Evolutionary conservation across 2,797 vertebrate species (phyloP), one percentile per base, ranked within the genome.

Genomic region (Tenualosa thibaudeaui): DNA sequence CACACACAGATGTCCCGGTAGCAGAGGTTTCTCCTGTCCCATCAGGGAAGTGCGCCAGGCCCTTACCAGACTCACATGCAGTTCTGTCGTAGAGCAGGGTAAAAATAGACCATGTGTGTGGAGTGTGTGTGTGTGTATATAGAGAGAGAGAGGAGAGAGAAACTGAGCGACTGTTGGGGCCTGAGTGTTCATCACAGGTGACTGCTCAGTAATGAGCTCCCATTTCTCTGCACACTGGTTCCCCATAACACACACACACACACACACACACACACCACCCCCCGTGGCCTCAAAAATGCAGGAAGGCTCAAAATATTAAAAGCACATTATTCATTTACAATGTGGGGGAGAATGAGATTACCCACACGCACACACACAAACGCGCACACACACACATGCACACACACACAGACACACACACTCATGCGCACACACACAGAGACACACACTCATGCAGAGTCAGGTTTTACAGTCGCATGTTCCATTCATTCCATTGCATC

Each of bases 291-390:
- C 68, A 40, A 75, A 75, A 75, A 40, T 75, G 68, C 68, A 75
- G 68, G 31, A 75, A 75, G 15, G 15, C 68, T 75, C 68, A 37
- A 75, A 75, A 75, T 75, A 75, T 75, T 75, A 75, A 75, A 75
- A 37, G 26, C 15, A 31, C 68, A 75, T 75, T 75, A 75, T 43
- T 75, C 68, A 75, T 75, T 75, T 75, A 75, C 40, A 43, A 40
- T 12, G 0, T 3, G 13, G 31, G 31, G 31, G 13, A 71, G 31
- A 40, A 15, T 17, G 31, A 75, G 68, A 75, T 40, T 15, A 75
- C 68, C 40, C 68, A 58, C 22, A 22, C 19, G 22, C 56, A 58
- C 56, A 58, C 19, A 58, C 56, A 58, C 54, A 19, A 3, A 56
- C 54, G 22, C 54, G 22, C 15, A 56, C 15, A 19, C 17, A 56